A percentile compares a stretch with the other conserved stretches of the same genome.
Conservation (phyloP, 2,888 invertebrate genomes). For the Geophilus truncorum region DNA sequence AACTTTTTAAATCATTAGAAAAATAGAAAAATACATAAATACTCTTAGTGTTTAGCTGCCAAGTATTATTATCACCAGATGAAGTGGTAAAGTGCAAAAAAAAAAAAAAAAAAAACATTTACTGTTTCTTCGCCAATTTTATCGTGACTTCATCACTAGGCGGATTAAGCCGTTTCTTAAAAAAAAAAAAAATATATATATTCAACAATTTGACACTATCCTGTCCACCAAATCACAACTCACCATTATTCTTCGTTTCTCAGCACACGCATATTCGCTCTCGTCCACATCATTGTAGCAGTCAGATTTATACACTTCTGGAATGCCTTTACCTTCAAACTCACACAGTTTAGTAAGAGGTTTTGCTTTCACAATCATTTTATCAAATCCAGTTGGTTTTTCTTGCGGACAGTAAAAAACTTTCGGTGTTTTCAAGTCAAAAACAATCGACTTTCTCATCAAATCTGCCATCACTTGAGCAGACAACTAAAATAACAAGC, state of each 20-base stretch:
- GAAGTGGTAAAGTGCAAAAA: background rate
- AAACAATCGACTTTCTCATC: slow-evolving; percentile 71
- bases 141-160: slow-evolving; percentile 46
- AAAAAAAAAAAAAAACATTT: background rate
- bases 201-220: too few species aligned
- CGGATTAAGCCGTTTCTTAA: slow-evolving; percentile 64
- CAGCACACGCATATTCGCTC: slow-evolving; percentile 71
- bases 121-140: background rate
- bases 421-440: slow-evolving; percentile 71
- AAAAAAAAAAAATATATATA: slow-evolving; percentile 37
- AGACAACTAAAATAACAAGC: slow-evolving; percentile 38
- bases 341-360: slow-evolving; percentile 67
- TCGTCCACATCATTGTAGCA: slow-evolving; percentile 76
- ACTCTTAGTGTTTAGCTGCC: slow-evolving; percentile 6
- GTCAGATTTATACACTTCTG: slow-evolving; percentile 68
- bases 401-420: slow-evolving; percentile 73
- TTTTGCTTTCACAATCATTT: slow-evolving; percentile 58
- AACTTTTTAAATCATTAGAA: background rate
- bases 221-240: too few species aligned
- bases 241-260: slow-evolving; percentile 74
- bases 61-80: slow-evolving; percentile 4
- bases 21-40: background rate
- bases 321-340: slow-evolving; percentile 60
- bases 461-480: slow-evolving; percentile 59
- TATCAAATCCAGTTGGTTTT: slow-evolving; percentile 68